phyloP scores from a whole-genome alignment of 2,888 invertebrate species.

The Noctuana brunneofusca region DNA sequence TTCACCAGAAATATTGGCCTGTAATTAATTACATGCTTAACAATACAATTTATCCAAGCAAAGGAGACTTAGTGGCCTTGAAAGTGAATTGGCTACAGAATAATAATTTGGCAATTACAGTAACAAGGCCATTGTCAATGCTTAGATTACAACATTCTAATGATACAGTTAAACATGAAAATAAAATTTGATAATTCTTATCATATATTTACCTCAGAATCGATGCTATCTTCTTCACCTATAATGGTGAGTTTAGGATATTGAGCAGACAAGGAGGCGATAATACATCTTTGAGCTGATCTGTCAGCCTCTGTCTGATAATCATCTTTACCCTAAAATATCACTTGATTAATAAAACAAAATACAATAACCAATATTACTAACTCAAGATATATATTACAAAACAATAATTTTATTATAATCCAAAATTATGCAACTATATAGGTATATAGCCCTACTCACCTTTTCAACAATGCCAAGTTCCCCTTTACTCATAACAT shows the following conservation, averaged over 20 bases:
- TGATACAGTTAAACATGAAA: not conserved
- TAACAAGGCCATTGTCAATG: slow-evolving; percentile 2
- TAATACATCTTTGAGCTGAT: slow-evolving; percentile 96
- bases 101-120: slow-evolving; percentile 1
- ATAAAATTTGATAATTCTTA: not conserved
- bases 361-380: not conserved
- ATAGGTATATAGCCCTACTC: slow-evolving; percentile 37
- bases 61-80: slow-evolving; percentile 9
- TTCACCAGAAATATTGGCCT: slow-evolving; percentile 84
- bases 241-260: slow-evolving; percentile 93
- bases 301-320: slow-evolving; percentile 99
- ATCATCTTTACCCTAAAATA: slow-evolving; percentile 91
- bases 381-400: not conserved
- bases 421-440: slow-evolving; percentile 30
- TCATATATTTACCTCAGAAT: slow-evolving; percentile 77
- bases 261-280: slow-evolving; percentile 91
- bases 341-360: not conserved
- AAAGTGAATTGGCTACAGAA: slow-evolving; percentile 16
- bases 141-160: not conserved
- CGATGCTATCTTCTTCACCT: slow-evolving; percentile 93
- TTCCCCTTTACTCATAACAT: slow-evolving; percentile 94
- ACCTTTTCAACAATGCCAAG: slow-evolving; percentile 96
- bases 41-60: not conserved
- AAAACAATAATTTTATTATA: not conserved
- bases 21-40: slow-evolving; percentile 38